phyloP scores from a whole-genome alignment of 1,140 invertebrate species.

The Eurosta solidaginis region DNA sequence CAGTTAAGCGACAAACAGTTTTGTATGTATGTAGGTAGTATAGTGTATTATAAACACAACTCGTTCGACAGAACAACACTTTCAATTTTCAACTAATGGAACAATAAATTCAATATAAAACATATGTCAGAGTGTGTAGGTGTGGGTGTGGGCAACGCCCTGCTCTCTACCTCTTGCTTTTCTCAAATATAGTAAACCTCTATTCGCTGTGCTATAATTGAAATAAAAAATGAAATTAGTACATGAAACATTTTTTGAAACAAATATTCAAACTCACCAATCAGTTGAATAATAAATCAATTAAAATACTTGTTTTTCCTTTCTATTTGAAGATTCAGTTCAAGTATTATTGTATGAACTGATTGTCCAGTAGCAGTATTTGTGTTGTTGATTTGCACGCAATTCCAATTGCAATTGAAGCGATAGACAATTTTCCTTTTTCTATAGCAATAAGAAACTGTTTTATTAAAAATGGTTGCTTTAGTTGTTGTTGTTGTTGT shows the following conservation, averaged over 20 bases:
- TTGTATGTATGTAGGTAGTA: too few relatives aligned
- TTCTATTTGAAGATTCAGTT: conserved; percentile 8
- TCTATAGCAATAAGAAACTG: conserved; percentile 2
- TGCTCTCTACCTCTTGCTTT: not conserved
- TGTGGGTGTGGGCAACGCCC: not conserved
- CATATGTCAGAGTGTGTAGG: not conserved
- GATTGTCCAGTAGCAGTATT: conserved; percentile 19
- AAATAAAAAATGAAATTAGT: not conserved
- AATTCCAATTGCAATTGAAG: not conserved
- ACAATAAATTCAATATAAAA: conserved; percentile 6
- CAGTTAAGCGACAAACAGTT: conserved; percentile 6
- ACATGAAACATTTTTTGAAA: not conserved
- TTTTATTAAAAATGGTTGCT: not conserved
- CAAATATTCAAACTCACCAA: not conserved
- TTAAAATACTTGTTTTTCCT: not conserved
- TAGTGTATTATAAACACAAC: too few relatives aligned
- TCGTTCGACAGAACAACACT: conserved; percentile 11
- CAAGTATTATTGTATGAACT: conserved; percentile 4
- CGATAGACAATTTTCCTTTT: not conserved
- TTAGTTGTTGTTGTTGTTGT: not conserved
- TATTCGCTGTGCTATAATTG: not conserved
- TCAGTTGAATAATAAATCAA: not conserved
- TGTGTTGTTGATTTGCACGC: not conserved
- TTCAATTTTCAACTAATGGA: not conserved
- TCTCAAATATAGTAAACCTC: too few relatives aligned